A percentile compares a stretch with the other conserved stretches of the same genome.
phyloP scores from a whole-genome alignment of 2,797 vertebrate species.

The Phylloscopus collybita region DNA sequence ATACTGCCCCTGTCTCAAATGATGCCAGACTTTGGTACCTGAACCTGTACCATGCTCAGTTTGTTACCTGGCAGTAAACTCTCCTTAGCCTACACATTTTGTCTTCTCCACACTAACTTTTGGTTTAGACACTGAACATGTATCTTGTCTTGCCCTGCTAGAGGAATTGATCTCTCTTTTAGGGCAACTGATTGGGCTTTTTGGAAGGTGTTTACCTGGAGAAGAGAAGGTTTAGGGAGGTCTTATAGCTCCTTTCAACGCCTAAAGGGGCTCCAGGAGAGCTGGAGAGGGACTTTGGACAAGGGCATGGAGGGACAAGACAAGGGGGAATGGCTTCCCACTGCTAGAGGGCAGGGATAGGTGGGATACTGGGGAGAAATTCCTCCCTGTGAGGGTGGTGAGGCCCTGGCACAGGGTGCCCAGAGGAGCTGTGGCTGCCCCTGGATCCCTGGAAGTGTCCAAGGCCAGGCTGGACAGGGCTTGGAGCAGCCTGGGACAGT shows the following conservation, averaged over 20 bases:
- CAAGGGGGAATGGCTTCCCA: neutral
- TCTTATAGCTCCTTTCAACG: neutral
- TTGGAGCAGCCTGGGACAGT: accelerated
- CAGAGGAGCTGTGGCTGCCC: neutral
- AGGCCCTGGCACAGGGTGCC: neutral
- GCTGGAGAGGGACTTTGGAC: neutral
- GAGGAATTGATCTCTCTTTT: neutral
- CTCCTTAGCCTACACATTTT: neutral
- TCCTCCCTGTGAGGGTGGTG: accelerated
- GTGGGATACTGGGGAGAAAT: neutral
- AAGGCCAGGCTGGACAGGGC: accelerated
- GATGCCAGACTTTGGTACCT: neutral
- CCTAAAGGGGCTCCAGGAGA: neutral
- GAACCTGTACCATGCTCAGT: neutral
- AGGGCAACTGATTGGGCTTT: neutral
- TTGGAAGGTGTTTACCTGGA: neutral
- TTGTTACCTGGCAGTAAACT: neutral
- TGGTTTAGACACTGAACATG: neutral
- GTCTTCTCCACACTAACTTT: neutral
- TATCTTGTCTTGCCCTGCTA: neutral
- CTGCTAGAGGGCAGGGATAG: neutral
- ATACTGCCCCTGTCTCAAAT: neutral
- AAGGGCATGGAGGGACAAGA: neutral
- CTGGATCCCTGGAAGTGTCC: neutral
- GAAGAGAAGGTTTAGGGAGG: neutral